Conservation (phyloP, 2,888 invertebrate species). For the Leptogaster cylindrica region DNA sequence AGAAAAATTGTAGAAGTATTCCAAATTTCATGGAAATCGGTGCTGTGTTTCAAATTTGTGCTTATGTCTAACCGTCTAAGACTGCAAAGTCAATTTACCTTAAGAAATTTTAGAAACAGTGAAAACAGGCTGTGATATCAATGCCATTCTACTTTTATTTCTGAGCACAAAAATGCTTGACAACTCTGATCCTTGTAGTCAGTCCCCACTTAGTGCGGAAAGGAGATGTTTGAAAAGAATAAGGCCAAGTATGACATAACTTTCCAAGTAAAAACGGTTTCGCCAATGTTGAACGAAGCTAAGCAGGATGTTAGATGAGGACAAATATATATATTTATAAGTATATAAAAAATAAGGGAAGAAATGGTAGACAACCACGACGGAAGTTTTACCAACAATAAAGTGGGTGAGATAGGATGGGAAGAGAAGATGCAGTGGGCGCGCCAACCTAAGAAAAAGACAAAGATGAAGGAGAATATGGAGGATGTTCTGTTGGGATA, state of each 20-base stretch:
- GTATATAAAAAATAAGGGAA: no score
- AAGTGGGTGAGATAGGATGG: slow-evolving; percentile 15
- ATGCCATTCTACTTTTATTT: slow-evolving; percentile 24
- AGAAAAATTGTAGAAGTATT: no score
- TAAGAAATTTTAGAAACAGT: no score
- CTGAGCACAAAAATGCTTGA: slow-evolving; percentile 35
- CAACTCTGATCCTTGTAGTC: slow-evolving; percentile 38
- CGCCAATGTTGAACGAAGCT: slow-evolving; percentile 39
- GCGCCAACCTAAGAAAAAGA: no score
- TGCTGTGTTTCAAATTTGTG: no score
- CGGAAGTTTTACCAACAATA: slow-evolving; percentile 29
- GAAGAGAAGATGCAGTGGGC: no score
- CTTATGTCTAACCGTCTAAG: no score
- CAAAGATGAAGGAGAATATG: not conserved
- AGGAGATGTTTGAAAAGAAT: slow-evolving; percentile 22
- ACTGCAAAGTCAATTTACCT: no score
- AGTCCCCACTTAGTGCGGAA: not conserved
- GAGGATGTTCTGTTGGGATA: not conserved
- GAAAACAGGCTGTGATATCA: no score
- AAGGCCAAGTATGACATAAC: slow-evolving; percentile 42
- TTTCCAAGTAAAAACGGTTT: slow-evolving; percentile 40
- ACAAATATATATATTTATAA: no score
- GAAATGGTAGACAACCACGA: slow-evolving; percentile 10
- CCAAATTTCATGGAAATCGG: no score
- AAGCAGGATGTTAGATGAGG: slow-evolving; percentile 28